Evolutionary conservation across 2,888 invertebrate species (phyloP).

Genomic region (Cephus pygmeus): DNA sequence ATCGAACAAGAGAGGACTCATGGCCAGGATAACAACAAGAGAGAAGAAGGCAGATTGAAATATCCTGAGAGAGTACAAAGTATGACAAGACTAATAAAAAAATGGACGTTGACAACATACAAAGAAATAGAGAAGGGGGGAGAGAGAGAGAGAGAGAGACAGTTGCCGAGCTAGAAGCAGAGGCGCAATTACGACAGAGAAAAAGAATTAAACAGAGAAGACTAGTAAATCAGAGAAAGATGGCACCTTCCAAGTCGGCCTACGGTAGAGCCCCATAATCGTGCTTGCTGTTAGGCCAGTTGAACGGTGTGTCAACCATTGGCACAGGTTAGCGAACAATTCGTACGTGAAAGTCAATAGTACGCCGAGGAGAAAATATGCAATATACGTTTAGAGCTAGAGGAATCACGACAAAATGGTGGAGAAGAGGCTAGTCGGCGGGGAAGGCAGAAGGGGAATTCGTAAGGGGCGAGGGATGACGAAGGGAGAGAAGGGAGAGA

Average conservation of each 20-base stretch:
- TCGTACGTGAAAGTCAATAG: constrained; percentile 31
- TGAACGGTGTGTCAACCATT: constrained; percentile 53
- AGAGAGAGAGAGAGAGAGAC: constrained; percentile 14
- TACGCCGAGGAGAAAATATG: constrained; percentile 36
- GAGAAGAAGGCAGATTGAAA: background rate
- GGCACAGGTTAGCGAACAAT: constrained; percentile 37
- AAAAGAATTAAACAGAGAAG: constrained; percentile 7
- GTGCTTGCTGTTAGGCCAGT: constrained; percentile 46
- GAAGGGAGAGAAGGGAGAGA: constrained; percentile 31
- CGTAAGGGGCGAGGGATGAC: constrained; percentile 20
- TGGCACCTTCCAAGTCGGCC: constrained; percentile 57
- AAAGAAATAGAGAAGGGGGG: background rate
- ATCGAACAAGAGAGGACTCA: background rate
- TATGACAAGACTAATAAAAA: background rate
- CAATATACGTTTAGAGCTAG: constrained; percentile 55
- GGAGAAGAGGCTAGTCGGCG: constrained; percentile 38
- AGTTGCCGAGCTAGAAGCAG: constrained; percentile 7
- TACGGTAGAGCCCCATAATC: constrained; percentile 58
- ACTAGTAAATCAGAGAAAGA: constrained; percentile 15
- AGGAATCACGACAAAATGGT: constrained; percentile 64
- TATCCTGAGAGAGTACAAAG: background rate
- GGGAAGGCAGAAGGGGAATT: constrained; percentile 30
- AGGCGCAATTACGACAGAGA: constrained; percentile 20
- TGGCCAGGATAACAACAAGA: constrained; percentile 4
- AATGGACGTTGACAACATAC: background rate